Evolutionary conservation across 2,888 invertebrate species (phyloP), one percentile per base, ranked within the genome.

Genomic region (Hipparchia semele): DNA sequence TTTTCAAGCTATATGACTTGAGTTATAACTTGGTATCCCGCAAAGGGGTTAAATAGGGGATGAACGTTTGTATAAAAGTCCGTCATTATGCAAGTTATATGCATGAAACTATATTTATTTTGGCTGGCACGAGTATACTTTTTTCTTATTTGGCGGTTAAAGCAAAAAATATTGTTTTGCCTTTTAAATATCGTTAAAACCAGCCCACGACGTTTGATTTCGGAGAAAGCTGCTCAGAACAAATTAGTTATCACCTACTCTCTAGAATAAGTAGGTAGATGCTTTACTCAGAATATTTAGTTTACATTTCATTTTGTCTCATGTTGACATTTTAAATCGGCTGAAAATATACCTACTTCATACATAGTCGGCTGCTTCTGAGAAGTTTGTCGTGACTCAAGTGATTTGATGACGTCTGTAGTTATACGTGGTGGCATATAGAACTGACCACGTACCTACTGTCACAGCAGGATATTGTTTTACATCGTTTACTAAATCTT

Each of bases 391-490:
- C n/a, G 62, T 62, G 46, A 62, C 62, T 62, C 62, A 62, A n/a
- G 46, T 62, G 46, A 49, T 62, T 62, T 8, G 62, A 62, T 62
- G 62, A 62, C 62, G 46, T 62, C 62, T 62, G 62, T 62, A 46
- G 8, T n/a, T 45, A 46, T 46, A 49, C 62, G 62, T 60, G 12
- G 12, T 33, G 6, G 39, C 33, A 39, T 33, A 12, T 12, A 23
- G 13, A 8, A 58, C 9, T 9, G 8, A 8, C 33, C 23, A 23
- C 33, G 23, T 23, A 23, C 23, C 23, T 59, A 59, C 9, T 23
- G 23, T 23, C 1, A n/a, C n/a, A 58, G 13, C 59, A 58, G 58
- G 58, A 9, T 58, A 54, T 53, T 53, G 12, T 12, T 10, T 54
- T 8, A 8, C 10, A 39, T 39, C 39, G 39, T 39, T 39, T 39